Evolutionary conservation across 2,113 vertebrate species (phyloP), one percentile per base, ranked within the genome.

Genomic region (Phrynosoma blainvillii): DNA sequence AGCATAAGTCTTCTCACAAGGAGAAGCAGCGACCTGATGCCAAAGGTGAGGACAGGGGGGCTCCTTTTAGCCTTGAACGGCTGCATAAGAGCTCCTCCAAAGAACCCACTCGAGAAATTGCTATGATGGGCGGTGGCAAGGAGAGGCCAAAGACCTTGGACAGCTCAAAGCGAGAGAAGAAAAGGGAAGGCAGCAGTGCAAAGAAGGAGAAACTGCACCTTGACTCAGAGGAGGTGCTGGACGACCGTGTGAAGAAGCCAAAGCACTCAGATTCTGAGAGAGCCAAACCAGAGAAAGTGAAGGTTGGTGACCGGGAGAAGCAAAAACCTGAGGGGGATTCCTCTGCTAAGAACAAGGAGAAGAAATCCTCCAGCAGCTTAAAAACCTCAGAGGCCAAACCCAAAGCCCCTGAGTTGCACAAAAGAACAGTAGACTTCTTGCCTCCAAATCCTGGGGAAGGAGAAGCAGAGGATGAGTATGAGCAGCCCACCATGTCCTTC

Each of bases 401-500:
- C 11, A 97, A 93, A 89, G 40, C 88, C 71, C 85, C 91, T 0
- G 86, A 95, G 0, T 40, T 25, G 0, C 94, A 96, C 2, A 93
- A 93, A 86, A 97, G 96, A 75, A 76, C 95, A 0, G 54, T 3
- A 8, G 89, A 92, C 13, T 85, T 93, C 70, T 95, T 93, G 2
- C 47, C 62, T 21, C 84, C 96, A 0, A 91, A 88, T 93, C 92
- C 8, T 5, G 97, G 97, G 68, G 97, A 98, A 11, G 96, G 96
- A 1, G 97, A 97, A 0, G 88, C 91, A 1, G 96, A 97, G 25
- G 98, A 98, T 79, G 98, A 98, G 47, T 96, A 96, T 6, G 97
- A 98, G 36, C 95, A 96, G 27, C 98, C 98, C 32, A 98, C 98
- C 5, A 99, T 98, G 99, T 99, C 99, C 13, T 99, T 99, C 5